A percentile compares a stretch with the other conserved stretches of the same genome.
Conservation (phyloP, 1,140 invertebrate genomes). For the Formica selysi region DNA sequence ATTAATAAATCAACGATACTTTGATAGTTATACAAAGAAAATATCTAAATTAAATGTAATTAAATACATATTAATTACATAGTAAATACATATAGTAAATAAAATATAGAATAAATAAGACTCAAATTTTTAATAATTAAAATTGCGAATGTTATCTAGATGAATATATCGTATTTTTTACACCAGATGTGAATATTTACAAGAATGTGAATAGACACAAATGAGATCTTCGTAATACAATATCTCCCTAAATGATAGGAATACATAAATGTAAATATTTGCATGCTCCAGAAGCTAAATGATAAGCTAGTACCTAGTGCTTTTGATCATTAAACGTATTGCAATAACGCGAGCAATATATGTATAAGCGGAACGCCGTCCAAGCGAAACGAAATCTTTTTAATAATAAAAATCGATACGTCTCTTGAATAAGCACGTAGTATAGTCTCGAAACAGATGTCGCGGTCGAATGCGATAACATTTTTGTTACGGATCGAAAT, state of each 20-base stretch:
- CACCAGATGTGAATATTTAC: not conserved
- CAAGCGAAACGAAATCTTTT: slow-evolving; percentile 43
- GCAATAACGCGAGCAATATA: not conserved
- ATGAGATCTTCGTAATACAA: not conserved
- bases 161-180: not conserved
- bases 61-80: no score
- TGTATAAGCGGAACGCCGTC: slow-evolving; percentile 5
- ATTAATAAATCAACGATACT: not conserved
- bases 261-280: slow-evolving; percentile 39
- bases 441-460: not conserved
- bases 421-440: not conserved
- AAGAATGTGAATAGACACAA: not conserved
- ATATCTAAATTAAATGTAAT: not conserved
- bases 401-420: slow-evolving; percentile 26
- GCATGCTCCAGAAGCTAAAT: slow-evolving; percentile 3
- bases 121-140: not conserved
- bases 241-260: not conserved
- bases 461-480: not conserved
- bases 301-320: not conserved
- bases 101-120: not conserved
- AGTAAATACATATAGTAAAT: not conserved
- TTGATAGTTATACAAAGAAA: not conserved
- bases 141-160: not conserved
- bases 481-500: slow-evolving; percentile 2
- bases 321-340: slow-evolving; percentile 8